phyloP scores from a whole-genome alignment of 1,140 invertebrate species.

The Diuraphis noxia region DNA sequence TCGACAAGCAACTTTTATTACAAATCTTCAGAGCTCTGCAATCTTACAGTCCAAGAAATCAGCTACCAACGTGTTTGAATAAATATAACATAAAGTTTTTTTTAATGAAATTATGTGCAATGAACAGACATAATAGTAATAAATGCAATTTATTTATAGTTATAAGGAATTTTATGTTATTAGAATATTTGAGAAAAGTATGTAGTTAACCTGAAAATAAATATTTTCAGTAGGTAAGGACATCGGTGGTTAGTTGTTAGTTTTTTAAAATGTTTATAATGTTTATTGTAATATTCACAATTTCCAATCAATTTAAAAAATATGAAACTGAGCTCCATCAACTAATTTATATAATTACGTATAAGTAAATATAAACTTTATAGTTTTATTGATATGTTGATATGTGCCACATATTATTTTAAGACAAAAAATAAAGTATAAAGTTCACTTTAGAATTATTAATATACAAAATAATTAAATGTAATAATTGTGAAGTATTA shows the following conservation, averaged over 20 bases:
- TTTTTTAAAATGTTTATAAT: no score
- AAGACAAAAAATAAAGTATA: not conserved
- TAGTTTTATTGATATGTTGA: not conserved
- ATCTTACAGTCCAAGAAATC: constrained; percentile 8
- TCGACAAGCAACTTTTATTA: not conserved
- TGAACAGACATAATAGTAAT: not conserved
- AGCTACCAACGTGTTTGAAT: constrained; percentile 18
- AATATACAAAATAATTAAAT: not conserved
- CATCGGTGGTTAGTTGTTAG: no score
- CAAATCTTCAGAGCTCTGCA: not conserved
- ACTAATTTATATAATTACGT: not conserved
- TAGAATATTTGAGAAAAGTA: not conserved
- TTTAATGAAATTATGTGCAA: not conserved
- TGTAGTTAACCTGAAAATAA: not conserved
- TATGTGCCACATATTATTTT: not conserved
- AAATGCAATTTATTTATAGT: not conserved
- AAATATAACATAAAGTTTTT: not conserved
- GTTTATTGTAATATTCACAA: not conserved
- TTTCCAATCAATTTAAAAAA: not conserved
- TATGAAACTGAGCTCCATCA: not conserved
- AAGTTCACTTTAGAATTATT: not conserved
- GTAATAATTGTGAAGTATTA: not conserved
- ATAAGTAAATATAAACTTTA: not conserved
- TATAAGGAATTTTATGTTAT: not conserved
- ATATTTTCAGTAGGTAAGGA: not conserved